Evolutionary conservation across 2,888 invertebrate genomes (phyloP).

Genomic region (Phlogophora meticulosa): DNA sequence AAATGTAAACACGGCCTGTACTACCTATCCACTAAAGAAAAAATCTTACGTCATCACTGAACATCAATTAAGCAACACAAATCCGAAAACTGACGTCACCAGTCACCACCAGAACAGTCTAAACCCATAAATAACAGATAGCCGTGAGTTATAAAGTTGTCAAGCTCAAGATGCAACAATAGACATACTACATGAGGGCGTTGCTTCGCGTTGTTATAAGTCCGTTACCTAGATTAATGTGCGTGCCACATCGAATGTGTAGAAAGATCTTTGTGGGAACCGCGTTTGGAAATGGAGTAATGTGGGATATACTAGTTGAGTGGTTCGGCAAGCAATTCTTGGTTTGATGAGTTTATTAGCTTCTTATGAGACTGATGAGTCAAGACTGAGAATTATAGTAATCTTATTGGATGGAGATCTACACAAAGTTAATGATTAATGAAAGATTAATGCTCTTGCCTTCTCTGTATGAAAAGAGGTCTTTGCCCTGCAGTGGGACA

Average conservation of each 20-base stretch:
- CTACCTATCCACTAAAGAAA: neutral
- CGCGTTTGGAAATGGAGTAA: conserved; percentile 82
- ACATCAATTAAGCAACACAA: conserved; percentile 33
- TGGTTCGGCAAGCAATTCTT: conserved; percentile 44
- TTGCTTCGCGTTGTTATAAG: conserved; percentile 75
- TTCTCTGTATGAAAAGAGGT: too few relatives aligned
- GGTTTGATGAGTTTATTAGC: conserved; percentile 40
- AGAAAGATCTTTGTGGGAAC: conserved; percentile 89
- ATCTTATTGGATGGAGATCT: neutral
- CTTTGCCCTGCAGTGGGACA: too few relatives aligned
- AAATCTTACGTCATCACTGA: conserved; percentile 22
- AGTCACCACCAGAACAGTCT: conserved; percentile 51
- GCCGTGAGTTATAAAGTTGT: conserved; percentile 76
- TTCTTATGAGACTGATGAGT: conserved; percentile 3
- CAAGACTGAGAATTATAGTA: neutral
- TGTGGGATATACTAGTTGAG: conserved; percentile 65
- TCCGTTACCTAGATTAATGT: conserved; percentile 88
- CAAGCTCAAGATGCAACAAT: conserved; percentile 77
- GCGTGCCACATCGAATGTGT: conserved; percentile 86
- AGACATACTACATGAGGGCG: conserved; percentile 75
- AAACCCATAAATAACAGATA: conserved; percentile 64
- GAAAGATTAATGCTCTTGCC: too few relatives aligned
- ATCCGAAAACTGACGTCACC: conserved; percentile 57
- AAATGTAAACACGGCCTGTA: neutral
- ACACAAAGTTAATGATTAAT: too few relatives aligned